Base-by-base conservation (phyloP, 2,797 vertebrate species). In the Notolepis coatsorum region DNA sequence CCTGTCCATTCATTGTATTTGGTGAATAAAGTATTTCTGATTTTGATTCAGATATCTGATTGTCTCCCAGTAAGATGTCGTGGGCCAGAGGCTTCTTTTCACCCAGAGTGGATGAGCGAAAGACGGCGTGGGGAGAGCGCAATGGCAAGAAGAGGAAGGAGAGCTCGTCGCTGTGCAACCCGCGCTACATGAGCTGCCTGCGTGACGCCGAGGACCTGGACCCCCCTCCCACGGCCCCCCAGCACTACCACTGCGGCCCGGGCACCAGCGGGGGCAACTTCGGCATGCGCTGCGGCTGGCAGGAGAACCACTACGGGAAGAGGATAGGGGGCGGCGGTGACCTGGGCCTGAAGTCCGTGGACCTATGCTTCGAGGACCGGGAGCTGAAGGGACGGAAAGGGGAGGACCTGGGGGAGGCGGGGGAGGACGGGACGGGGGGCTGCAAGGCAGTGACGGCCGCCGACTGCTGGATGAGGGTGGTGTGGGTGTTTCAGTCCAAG, bases 141-240 rank as follows among this genome's bases (percentile, higher is more conserved):
- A 97, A 97, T 55, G 97, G 96, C 75, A 96, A 96, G 82, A 97
- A 93, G 52, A 94, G 93, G 62, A 94, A 91, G 31, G 89, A 92
- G 77, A 88, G 89, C 74, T 92, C 92, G 1, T 90, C 94, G 15
- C 90, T 97, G 76, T 98, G 96, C 45, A 89, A 93, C 15, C 94
- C 95, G 12, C 95, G 93, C 83, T 99, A 98, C 82, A 96, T 97
- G 95, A 98, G 96, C 90, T 98, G 97, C 88, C 92, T 98, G 72
- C 95, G 93, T 82, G 95, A 96, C 84, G 89, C 93, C 0, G 96
- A 96, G 84, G 87, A 88, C 52, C 90, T 93, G 43, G 92, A 93
- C 24, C 77, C 81, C 13, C 81, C 90, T 2, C 81, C 87, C 43
- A 81, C 55, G 15, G 63, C 86, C 63, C 79, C 84, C 47, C 89